Evolutionary conservation across 2,113 vertebrate genomes (phyloP).

Genomic region (Menidia beryllina): DNA sequence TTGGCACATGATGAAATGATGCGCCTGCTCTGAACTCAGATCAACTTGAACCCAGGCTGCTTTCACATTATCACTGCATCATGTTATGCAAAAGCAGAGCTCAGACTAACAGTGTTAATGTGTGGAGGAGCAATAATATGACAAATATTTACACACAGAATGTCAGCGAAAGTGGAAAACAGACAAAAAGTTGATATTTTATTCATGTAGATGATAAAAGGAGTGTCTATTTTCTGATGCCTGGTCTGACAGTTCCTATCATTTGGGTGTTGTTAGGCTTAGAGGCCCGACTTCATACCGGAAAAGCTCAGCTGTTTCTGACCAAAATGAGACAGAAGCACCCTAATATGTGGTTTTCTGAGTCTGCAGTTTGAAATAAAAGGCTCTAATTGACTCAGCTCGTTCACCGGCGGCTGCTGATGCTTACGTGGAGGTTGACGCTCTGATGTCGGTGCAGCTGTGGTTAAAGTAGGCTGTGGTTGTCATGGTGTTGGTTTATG

Average conservation of each 20-base stretch:
- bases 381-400: not conserved
- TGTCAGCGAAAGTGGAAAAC: not conserved
- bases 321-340: not conserved
- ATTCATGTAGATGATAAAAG: not conserved
- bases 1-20: conserved; percentile 58
- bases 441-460: not conserved
- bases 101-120: conserved; percentile 11
- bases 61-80: conserved; percentile 20
- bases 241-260: no score
- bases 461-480: not conserved
- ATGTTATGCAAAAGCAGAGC: conserved; percentile 33
- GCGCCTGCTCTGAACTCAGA: conserved; percentile 26
- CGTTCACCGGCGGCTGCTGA: not conserved
- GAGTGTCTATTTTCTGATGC: not conserved
- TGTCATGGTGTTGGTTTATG: not conserved
- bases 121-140: conserved; percentile 2
- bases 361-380: conserved; percentile 1
- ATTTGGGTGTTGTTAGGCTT: not conserved
- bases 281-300: not conserved
- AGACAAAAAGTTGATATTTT: not conserved
- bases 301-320: not conserved
- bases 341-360: not conserved
- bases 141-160: not conserved
- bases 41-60: conserved; percentile 23
- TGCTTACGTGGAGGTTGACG: not conserved